phyloP scores from a whole-genome alignment of 2,888 invertebrate species.

The Agelastica alni region DNA sequence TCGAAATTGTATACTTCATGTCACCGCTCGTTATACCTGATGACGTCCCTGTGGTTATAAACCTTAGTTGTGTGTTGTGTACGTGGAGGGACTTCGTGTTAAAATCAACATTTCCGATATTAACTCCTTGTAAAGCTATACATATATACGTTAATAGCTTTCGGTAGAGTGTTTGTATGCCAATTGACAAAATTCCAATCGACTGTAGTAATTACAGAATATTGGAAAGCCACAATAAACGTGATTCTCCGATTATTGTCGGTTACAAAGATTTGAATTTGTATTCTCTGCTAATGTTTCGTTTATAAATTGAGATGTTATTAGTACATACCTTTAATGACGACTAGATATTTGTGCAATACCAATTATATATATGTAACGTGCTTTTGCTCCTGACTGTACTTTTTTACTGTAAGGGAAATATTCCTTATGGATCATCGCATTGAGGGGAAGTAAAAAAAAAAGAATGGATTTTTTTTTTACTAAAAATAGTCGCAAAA shows the following conservation, averaged over 20 bases:
- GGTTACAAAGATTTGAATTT: neutral
- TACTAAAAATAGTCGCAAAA: no score
- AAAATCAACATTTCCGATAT: slow-evolving; percentile 33
- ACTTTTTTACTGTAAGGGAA: no score
- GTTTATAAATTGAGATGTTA: no score
- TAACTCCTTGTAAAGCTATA: slow-evolving; percentile 27
- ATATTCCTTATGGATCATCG: no score
- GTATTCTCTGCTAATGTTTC: neutral
- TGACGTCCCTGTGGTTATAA: slow-evolving; percentile 5
- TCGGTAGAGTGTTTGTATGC: slow-evolving; percentile 19
- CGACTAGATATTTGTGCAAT: neutral
- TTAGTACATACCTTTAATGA: no score
- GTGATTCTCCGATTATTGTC: slow-evolving; percentile 6
- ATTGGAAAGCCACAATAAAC: slow-evolving; percentile 11
- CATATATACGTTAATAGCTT: slow-evolving; percentile 20
- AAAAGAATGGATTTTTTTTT: no score
- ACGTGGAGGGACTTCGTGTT: slow-evolving; percentile 24
- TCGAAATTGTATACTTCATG: no score
- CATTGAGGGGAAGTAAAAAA: no score
- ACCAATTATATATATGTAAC: neutral
- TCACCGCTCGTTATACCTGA: no score
- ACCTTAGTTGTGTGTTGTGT: slow-evolving; percentile 8
- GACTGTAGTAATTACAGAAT: slow-evolving; percentile 20
- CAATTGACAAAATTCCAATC: slow-evolving; percentile 23
- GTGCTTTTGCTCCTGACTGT: no score